Evolutionary conservation across 2,888 invertebrate species (phyloP), one percentile per base, ranked within the genome.

Genomic region (Ferdinandea cuprea): DNA sequence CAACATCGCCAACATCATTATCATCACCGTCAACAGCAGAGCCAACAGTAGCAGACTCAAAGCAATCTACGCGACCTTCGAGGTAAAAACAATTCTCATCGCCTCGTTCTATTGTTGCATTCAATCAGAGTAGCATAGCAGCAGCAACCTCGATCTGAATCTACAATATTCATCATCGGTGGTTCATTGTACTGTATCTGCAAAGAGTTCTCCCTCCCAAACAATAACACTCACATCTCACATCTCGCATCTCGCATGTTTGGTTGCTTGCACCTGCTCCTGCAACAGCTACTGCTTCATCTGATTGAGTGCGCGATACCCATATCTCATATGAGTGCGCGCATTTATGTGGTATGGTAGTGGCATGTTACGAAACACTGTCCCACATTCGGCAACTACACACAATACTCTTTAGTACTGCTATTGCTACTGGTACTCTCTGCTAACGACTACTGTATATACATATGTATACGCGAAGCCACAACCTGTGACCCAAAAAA

Each of bases 91-190:
- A 78, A 78, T 83, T 78, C 78, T 52, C 78, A 83, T 78, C 72
- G 66, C 65, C 72, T 72, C 42, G 63, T 77, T 77, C 83, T 83
- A 77, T 83, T 83, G 81, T 77, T 77, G 81, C 66, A 25, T 54
- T 15, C 78, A 73, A 66, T 63, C 46, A 25, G 19, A 68, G 74
- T 71, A 78, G 65, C 46, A 73, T 71, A 78, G 65, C 46, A 73
- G 74, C 71, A 85, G 65, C 85, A 69, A 72, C 83, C 77, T 81
- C 72, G 74, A 85, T 78, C 87, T 85, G 77, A 85, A 88, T 85
- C 87, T 86, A 86, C 86, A 85, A 59, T 71, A 76, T 73, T 72
- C 71, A 81, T 85, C 76, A 68, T 78, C 81, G 52, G 83, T 85
- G 52, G 85, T 85, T 73, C 85, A 84, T 85, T 85, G 85, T 78